These are phyloP conservation scores for Crotophaga sulcirostris DNA, from an alignment of 2,113 vertebrate genomes.

Conservation along the genomic window DNA sequence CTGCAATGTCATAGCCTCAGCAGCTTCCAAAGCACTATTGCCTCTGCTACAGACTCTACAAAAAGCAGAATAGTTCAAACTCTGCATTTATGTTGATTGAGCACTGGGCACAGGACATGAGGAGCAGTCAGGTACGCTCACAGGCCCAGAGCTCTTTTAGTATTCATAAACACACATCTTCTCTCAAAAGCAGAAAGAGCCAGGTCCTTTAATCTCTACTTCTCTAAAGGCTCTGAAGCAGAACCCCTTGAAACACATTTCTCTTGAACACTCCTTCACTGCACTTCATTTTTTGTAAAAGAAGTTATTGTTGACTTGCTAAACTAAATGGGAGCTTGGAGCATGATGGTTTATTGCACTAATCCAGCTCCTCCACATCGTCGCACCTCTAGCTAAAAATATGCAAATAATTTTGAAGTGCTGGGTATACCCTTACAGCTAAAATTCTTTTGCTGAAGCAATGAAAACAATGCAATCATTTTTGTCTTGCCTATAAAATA, in stretches of 20 bases:
- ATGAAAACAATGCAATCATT: neutral
- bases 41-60: neutral
- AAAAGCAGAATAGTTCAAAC: neutral
- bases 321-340: neutral
- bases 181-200: neutral
- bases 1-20: neutral
- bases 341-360: neutral
- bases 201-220: neutral
- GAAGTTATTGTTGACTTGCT: neutral
- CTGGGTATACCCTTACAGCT: neutral
- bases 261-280: neutral
- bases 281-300: neutral
- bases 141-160: neutral
- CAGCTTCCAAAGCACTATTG: neutral
- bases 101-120: fast-evolving
- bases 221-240: neutral
- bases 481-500: neutral
- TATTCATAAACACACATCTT: neutral
- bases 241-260: neutral
- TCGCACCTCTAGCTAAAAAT: neutral
- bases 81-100: neutral
- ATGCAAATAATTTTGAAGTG: neutral
- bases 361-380: neutral
- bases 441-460: neutral
- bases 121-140: neutral